These are phyloP conservation scores for Aramus guarauna DNA, from an alignment of 2,113 vertebrate species.

Conservation along the genomic window DNA sequence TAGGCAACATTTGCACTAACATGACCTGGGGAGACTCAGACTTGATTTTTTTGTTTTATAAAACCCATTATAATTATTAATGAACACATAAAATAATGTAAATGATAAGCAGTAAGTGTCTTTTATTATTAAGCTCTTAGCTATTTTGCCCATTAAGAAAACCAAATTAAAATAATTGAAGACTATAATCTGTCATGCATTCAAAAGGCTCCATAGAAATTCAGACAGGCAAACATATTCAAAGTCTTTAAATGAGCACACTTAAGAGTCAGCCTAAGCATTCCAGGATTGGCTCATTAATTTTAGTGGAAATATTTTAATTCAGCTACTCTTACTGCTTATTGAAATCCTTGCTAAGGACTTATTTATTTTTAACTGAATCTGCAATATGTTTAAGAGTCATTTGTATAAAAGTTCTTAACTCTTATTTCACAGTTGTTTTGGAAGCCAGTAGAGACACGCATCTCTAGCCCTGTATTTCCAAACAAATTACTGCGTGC, in stretches of 20 bases:
- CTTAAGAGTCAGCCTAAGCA: constrained; percentile 44
- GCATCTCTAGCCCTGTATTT: constrained; percentile 1
- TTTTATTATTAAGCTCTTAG: constrained; percentile 29
- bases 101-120: constrained; percentile 17
- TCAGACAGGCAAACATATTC: constrained; percentile 50
- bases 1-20: constrained; percentile 2
- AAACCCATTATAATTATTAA: constrained; percentile 58
- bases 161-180: constrained; percentile 63
- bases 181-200: constrained; percentile 49
- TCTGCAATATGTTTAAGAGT: constrained; percentile 33
- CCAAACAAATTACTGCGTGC: background rate
- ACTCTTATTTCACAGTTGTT: background rate
- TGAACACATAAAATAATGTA: constrained; percentile 6
- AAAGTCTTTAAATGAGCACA: constrained; percentile 41
- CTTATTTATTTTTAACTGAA: constrained; percentile 53
- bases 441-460: background rate
- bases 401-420: constrained; percentile 13
- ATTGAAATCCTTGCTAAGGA: constrained; percentile 26
- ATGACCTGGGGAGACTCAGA: constrained; percentile 25
- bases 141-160: constrained; percentile 53
- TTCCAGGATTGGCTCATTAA: constrained; percentile 36
- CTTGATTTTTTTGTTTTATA: constrained; percentile 51
- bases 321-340: background rate
- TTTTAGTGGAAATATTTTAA: constrained; percentile 41
- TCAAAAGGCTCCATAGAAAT: constrained; percentile 57